Evolutionary conservation across 2,113 vertebrate species (phyloP).

Genomic region (Tragelaphus imberbis): DNA sequence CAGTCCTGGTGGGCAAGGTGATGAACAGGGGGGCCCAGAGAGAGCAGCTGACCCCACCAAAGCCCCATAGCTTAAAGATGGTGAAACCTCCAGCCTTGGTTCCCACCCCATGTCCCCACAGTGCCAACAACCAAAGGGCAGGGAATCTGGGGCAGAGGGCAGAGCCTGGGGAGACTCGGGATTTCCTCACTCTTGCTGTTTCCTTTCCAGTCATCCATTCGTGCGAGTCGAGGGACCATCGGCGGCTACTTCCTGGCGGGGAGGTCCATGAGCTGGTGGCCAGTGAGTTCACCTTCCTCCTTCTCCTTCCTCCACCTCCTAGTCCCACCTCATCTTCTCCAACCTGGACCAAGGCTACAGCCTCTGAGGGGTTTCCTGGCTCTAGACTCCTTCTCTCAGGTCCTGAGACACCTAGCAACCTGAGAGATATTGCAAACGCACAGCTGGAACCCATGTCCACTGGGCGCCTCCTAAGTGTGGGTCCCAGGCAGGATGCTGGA

Average conservation of each 20-base stretch:
- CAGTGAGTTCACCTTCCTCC: conserved; percentile 84
- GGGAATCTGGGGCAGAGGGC: background rate
- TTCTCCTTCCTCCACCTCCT: background rate
- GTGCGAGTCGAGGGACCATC: conserved; percentile 86
- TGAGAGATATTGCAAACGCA: accelerated
- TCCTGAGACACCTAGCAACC: background rate
- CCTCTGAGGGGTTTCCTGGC: background rate
- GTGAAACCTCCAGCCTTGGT: accelerated
- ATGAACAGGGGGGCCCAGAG: background rate
- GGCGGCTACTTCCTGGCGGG: conserved; percentile 95
- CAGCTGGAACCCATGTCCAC: accelerated
- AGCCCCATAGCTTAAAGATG: background rate
- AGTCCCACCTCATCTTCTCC: background rate
- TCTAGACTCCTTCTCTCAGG: background rate
- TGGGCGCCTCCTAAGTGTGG: accelerated
- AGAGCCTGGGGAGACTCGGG: accelerated
- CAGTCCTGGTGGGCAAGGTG: background rate
- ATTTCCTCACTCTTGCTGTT: background rate
- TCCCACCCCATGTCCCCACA: background rate
- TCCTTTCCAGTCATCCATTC: conserved; percentile 85
- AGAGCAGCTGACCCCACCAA: background rate
- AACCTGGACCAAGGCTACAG: background rate
- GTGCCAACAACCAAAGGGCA: accelerated
- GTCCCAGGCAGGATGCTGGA: background rate
- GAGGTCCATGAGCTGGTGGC: conserved; percentile 95